These are phyloP conservation scores for Papilio protenor DNA, from an alignment of 2,888 invertebrate species.

Conservation along the genomic window DNA sequence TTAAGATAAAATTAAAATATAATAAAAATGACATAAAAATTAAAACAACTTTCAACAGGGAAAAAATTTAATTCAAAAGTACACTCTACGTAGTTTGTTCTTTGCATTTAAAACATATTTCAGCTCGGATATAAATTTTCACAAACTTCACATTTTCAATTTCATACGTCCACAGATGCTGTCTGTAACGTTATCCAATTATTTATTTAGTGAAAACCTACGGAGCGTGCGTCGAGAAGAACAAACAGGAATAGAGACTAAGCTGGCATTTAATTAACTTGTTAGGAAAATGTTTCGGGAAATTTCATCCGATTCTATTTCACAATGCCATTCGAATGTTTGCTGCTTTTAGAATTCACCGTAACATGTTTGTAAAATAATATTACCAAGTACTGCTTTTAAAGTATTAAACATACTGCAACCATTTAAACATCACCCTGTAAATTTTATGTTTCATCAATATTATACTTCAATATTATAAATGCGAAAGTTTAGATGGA, in stretches of 20 bases:
- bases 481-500: too few relatives aligned
- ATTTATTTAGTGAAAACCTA: constrained; percentile 48
- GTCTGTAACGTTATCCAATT: constrained; percentile 53
- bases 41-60: neutral
- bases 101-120: constrained; percentile 11
- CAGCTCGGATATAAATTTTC: constrained; percentile 31
- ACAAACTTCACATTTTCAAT: constrained; percentile 28
- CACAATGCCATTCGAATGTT: constrained; percentile 41
- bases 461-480: too few relatives aligned
- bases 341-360: constrained; percentile 46
- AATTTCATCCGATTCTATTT: constrained; percentile 51
- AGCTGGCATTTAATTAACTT: constrained; percentile 70
- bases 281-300: constrained; percentile 60
- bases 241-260: constrained; percentile 54
- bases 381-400: neutral
- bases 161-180: constrained; percentile 25
- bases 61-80: neutral
- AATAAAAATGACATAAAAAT: constrained; percentile 55
- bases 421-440: neutral
- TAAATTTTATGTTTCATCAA: neutral
- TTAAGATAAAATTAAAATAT: neutral
- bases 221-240: constrained; percentile 50
- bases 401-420: neutral
- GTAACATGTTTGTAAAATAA: constrained; percentile 38
- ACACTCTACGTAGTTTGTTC: neutral